Evolutionary conservation across 2,888 invertebrate genomes (phyloP), one percentile per base, ranked within the genome.

Genomic region (Sphaeridia pumilis): DNA sequence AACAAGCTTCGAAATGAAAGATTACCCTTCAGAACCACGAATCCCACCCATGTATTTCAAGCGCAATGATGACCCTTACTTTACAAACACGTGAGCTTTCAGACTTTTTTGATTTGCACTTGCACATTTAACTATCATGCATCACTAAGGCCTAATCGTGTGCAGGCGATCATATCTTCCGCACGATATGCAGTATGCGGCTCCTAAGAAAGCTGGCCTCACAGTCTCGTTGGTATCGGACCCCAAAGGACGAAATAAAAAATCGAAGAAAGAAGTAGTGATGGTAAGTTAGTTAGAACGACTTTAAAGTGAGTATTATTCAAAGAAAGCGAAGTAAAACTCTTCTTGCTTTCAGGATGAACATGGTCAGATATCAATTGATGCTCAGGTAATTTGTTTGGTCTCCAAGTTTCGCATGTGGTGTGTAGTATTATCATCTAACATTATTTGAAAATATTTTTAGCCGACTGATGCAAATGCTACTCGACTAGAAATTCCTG

Each of bases 41-140:
- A 82, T 93, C 69, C 89, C 92, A 58, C 81, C 84, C 47, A 90
- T 90, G 87, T 88, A 87, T 76, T 90, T 87, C 74, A 79, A 82
- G 67, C 79, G 82, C 60, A 82, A 84, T 68, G 78, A 67, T n/a
- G 67, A 67, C 44, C 67, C 70, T 0, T 66, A 66, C 70, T 82
- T 84, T 69, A 75, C 78, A 61, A 89, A 89, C 69, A 81, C 81
- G 49, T 76, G 59, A 82, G 63, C 79, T 83, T 31, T 38, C 38
- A n/a, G 14, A 35, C 14, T 46, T 34, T n/a, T 10, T 14, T 25
- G 12, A 14, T 44, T 25, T 25, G 10, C 24, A 3, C 4, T 24
- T 24, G 7, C 17, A 12, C 10, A 31, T 31, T 31, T 14, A 31
- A 31, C 14, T 14, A 31, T 31, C 10, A 12, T 31, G 14, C 34